A percentile compares a stretch with the other conserved stretches of the same genome.
These are phyloP conservation scores for Conger conger DNA, from an alignment of 2,113 vertebrate species.

Conservation along the genomic window DNA sequence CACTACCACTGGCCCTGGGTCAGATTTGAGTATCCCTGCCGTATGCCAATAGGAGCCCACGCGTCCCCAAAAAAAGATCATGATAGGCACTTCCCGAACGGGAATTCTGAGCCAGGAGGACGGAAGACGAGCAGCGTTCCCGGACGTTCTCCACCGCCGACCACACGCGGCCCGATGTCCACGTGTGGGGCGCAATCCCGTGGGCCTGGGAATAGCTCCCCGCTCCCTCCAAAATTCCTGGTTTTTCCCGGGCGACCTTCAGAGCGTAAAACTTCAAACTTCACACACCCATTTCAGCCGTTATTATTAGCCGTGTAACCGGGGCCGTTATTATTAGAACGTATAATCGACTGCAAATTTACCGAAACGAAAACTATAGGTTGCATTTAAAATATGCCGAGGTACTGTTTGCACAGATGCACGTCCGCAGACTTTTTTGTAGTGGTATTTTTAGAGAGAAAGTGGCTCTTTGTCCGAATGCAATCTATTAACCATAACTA, in stretches of 20 bases:
- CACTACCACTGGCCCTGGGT: too few species aligned
- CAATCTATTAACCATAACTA: neutral
- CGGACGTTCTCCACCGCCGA: neutral
- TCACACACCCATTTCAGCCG: neutral
- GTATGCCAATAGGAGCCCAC: too few species aligned
- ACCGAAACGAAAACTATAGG: neutral
- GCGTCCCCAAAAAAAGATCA: too few species aligned
- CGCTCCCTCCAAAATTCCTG: neutral
- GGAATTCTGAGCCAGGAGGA: neutral
- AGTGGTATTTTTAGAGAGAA: neutral
- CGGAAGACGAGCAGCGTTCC: neutral
- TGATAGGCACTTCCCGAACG: neutral
- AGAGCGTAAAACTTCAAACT: neutral
- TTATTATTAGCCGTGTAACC: neutral
- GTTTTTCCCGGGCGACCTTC: neutral
- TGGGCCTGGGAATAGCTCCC: neutral
- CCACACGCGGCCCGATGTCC: neutral
- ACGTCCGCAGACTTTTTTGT: neutral
- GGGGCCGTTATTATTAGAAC: too few species aligned
- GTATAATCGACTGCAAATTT: neutral
- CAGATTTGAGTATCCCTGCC: too few species aligned
- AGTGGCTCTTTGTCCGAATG: neutral
- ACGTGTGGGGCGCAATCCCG: neutral
- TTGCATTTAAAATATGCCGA: neutral
- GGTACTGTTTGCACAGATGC: neutral